phyloP scores from a whole-genome alignment of 37 sponge, comb jelly and placozoan genomes.

The Spongilla lacustris region DNA sequence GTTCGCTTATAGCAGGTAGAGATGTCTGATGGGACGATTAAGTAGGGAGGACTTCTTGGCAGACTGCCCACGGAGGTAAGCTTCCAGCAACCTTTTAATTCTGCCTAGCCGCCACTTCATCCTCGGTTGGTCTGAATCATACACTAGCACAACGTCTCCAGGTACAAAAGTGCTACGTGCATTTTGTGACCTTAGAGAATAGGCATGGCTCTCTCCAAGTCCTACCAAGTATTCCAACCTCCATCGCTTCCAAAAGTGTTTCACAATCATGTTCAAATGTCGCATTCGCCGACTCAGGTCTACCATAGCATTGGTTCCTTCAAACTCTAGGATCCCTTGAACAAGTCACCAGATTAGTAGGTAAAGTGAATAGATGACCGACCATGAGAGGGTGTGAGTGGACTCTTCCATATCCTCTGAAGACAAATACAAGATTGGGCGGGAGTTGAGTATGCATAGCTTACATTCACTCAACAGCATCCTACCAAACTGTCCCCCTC shows the following conservation, averaged over 20 bases:
- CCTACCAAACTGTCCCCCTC: conserved; percentile 3
- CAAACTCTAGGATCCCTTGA: background rate
- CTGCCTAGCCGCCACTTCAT: conserved; percentile 11
- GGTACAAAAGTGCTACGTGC: background rate
- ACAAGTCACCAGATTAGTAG: background rate
- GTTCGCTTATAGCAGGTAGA: too few relatives aligned
- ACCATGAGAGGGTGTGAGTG: background rate
- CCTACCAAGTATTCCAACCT: conserved; percentile 16
- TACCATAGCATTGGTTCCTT: background rate
- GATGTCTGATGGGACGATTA: too few relatives aligned
- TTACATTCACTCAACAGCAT: background rate
- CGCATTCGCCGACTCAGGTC: conserved; percentile 10
- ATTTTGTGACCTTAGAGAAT: background rate
- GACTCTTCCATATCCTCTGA: conserved; percentile 3
- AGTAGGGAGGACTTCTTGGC: too few relatives aligned
- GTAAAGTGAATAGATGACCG: background rate
- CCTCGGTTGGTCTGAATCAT: conserved; percentile 7
- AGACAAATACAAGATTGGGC: background rate
- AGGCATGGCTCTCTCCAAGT: conserved; percentile 14
- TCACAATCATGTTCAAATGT: conserved; percentile 12
- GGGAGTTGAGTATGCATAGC: conserved; percentile 1
- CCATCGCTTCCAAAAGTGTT: conserved; percentile 47
- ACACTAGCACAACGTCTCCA: conserved; percentile 34
- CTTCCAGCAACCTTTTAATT: background rate
- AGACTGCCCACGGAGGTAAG: background rate